Evolutionary conservation across 2,888 invertebrate genomes (phyloP).

Genomic region (Fragum whitleyi): DNA sequence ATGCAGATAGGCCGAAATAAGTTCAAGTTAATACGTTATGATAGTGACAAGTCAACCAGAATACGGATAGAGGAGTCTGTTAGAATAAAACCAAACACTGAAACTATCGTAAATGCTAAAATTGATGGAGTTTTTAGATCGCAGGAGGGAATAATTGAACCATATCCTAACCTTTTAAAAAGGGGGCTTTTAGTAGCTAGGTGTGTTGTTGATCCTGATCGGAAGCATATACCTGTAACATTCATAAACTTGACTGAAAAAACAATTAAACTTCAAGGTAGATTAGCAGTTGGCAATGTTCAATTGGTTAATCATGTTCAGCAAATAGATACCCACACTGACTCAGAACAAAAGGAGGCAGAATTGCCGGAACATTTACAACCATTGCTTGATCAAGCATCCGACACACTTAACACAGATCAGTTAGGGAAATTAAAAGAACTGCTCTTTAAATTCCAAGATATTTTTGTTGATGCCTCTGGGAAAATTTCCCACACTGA

Average conservation of each 20-base stretch:
- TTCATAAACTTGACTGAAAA: conserved; percentile 37
- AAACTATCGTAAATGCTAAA: conserved; percentile 16
- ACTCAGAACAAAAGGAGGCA: not conserved
- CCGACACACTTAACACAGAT: conserved; percentile 20
- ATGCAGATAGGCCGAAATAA: conserved; percentile 30
- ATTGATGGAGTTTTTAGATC: conserved; percentile 1
- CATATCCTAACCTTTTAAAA: conserved; percentile 12
- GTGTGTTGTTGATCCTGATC: conserved; percentile 16
- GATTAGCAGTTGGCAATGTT: conserved; percentile 28
- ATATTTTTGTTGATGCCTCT: conserved; percentile 24
- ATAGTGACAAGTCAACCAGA: conserved; percentile 20
- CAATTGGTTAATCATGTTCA: not conserved
- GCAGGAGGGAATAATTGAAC: conserved; percentile 20
- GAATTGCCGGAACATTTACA: conserved; percentile 41
- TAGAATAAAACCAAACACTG: conserved; percentile 33
- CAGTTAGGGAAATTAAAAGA: conserved; percentile 13
- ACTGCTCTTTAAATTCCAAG: conserved; percentile 33
- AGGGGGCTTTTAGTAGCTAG: conserved; percentile 39
- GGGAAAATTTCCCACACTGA: conserved; percentile 29
- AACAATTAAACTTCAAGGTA: conserved; percentile 22
- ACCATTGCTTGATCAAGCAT: conserved; percentile 24
- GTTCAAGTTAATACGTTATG: conserved; percentile 29
- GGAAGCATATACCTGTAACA: conserved; percentile 15
- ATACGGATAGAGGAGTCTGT: conserved; percentile 22
- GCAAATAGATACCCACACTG: not conserved